Percentiles rank a stretch among this genome's conserved stretches.
Evolutionary conservation across 2,113 vertebrate genomes (phyloP).

Genomic region (Forbesichthys papilliferus): DNA sequence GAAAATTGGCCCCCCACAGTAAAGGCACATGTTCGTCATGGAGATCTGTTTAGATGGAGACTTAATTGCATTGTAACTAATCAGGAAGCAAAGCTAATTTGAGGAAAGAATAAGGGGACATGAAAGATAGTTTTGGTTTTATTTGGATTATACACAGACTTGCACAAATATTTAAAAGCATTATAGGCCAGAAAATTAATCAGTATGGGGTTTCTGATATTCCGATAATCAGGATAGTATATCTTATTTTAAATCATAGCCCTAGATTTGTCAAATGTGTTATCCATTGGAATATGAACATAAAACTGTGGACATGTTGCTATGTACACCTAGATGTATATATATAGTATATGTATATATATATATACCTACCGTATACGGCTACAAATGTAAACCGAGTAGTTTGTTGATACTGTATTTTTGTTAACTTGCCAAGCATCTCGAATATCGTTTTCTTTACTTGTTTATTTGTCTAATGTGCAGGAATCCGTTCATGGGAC

Average conservation of each 20-base stretch:
- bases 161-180: slow-evolving; percentile 8
- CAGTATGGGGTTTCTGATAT: background rate
- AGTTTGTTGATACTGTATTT: slow-evolving; percentile 9
- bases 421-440: background rate
- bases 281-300: background rate
- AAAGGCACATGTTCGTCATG: background rate
- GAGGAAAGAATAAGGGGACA: background rate
- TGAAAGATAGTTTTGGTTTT: background rate
- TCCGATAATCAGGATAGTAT: too few relatives aligned
- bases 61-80: background rate
- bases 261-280: too few relatives aligned
- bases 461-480: slow-evolving; percentile 37
- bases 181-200: slow-evolving; percentile 4
- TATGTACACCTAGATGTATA: background rate
- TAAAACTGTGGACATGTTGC: slow-evolving; percentile 1
- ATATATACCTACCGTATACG: too few relatives aligned
- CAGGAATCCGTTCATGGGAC: slow-evolving; percentile 98
- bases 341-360: too few relatives aligned
- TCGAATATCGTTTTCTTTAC: background rate
- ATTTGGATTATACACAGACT: background rate
- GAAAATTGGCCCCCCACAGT: slow-evolving; percentile 1
- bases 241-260: too few relatives aligned
- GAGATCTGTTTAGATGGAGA: background rate
- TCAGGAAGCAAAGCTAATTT: background rate
- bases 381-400: too few relatives aligned